Conservation (phyloP, 2,888 invertebrate species). For the Colletes collaris region DNA sequence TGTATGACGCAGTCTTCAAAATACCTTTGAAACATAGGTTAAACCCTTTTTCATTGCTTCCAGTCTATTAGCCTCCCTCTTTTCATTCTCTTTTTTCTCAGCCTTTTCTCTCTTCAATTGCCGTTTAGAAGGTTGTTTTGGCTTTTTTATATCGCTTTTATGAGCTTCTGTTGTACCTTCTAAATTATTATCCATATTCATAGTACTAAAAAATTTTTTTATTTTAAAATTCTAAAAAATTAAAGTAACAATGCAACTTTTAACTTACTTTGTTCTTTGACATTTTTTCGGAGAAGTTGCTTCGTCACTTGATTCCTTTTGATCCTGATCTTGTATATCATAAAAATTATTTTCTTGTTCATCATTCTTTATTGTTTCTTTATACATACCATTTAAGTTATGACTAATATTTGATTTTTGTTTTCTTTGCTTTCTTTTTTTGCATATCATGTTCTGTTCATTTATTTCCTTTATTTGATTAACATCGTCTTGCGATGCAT, state of each 20-base stretch:
- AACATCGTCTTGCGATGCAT: constrained; percentile 9
- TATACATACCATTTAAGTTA: constrained; percentile 4
- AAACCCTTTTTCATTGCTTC: constrained; percentile 86
- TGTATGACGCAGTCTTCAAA: constrained; percentile 7
- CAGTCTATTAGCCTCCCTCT: constrained; percentile 84
- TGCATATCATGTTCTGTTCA: constrained; percentile 5
- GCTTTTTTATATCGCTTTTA: constrained; percentile 56
- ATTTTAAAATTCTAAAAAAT: not conserved
- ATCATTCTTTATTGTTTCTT: constrained; percentile 1
- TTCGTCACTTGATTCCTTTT: constrained; percentile 32
- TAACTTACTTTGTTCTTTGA: constrained; percentile 19
- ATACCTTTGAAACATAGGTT: constrained; percentile 86
- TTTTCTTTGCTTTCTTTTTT: constrained; percentile 29
- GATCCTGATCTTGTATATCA: constrained; percentile 66
- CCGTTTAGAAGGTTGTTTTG: constrained; percentile 86
- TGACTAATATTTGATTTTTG: constrained; percentile 21
- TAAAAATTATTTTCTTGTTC: constrained; percentile 12
- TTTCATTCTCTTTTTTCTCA: constrained; percentile 85
- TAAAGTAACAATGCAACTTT: not conserved
- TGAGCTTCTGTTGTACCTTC: constrained; percentile 39
- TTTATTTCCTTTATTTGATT: constrained; percentile 8
- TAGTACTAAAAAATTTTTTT: constrained; percentile 3
- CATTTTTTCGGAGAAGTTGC: constrained; percentile 16
- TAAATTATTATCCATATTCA: not conserved
- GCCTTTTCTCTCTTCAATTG: constrained; percentile 87